A percentile compares a stretch with the other conserved stretches of the same genome.
phyloP scores from a whole-genome alignment of 2,113 vertebrate species.

The Castor canadensis region DNA sequence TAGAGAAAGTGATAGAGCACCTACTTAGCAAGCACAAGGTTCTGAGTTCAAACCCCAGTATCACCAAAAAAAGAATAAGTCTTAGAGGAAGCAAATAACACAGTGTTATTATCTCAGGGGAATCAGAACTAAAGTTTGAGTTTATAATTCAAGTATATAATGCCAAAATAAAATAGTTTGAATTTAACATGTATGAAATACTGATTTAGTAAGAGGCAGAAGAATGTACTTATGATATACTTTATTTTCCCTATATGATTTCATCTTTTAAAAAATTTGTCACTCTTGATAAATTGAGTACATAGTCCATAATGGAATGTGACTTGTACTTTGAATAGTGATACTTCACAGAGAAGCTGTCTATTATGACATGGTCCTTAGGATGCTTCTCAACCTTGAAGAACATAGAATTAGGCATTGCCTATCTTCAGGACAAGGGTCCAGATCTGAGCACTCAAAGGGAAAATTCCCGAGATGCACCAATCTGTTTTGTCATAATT shows the following conservation, averaged over 20 bases:
- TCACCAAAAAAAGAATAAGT: conserved; percentile 19
- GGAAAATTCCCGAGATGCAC: neutral
- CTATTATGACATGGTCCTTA: neutral
- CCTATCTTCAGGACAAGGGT: neutral
- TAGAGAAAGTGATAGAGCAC: no score
- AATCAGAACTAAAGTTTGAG: conserved; percentile 52
- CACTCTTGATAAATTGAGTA: conserved; percentile 37
- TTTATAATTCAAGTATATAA: conserved; percentile 37
- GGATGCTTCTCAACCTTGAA: neutral
- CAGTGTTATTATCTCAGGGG: neutral
- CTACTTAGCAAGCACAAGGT: no score
- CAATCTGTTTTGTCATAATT: neutral
- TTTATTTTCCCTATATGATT: conserved; percentile 25
- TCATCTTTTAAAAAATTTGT: conserved; percentile 50
- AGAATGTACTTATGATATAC: neutral
- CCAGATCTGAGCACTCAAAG: neutral
- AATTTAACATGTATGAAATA: conserved; percentile 45
- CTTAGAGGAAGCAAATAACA: conserved; percentile 19
- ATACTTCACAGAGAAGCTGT: neutral
- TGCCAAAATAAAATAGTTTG: conserved; percentile 30
- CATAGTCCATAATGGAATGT: neutral
- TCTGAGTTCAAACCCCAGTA: no score
- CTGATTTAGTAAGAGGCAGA: neutral
- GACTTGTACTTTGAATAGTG: conserved; percentile 17
- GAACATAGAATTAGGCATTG: neutral